These are phyloP conservation scores for Actinemys pallida DNA, from an alignment of 2,113 vertebrate species.

Conservation along the genomic window DNA sequence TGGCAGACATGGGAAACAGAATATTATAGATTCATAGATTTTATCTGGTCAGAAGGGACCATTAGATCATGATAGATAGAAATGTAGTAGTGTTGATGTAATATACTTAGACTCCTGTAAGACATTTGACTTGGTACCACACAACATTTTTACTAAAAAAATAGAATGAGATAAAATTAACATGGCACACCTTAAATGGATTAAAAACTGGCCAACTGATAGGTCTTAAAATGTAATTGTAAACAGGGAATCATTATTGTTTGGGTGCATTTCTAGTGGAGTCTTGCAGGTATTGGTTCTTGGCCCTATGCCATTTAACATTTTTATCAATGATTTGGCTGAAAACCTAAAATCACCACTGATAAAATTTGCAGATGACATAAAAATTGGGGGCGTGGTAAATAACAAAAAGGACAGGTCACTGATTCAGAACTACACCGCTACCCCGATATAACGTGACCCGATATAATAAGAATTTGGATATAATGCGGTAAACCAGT, in stretches of 20 bases:
- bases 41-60: no score
- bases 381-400: slow-evolving; percentile 12
- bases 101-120: background rate
- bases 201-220: slow-evolving; percentile 30
- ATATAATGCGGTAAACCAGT: no score
- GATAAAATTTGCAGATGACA: background rate
- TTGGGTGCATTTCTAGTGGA: background rate
- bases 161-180: slow-evolving; percentile 33
- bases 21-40: no score
- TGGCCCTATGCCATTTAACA: background rate
- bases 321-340: background rate
- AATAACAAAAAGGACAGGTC: background rate
- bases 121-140: slow-evolving; percentile 28
- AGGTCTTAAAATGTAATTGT: background rate
- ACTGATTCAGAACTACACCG: background rate
- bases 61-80: background rate
- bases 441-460: no score
- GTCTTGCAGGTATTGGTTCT: background rate
- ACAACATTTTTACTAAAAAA: slow-evolving; percentile 23
- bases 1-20: no score
- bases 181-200: slow-evolving; percentile 14
- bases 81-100: slow-evolving; percentile 29
- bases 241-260: background rate
- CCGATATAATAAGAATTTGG: no score
- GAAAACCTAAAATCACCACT: background rate